A percentile compares a stretch with the other conserved stretches of the same genome.
These are phyloP conservation scores for Papilio demoleus DNA, from an alignment of 2,888 invertebrate genomes.

Conservation along the genomic window DNA sequence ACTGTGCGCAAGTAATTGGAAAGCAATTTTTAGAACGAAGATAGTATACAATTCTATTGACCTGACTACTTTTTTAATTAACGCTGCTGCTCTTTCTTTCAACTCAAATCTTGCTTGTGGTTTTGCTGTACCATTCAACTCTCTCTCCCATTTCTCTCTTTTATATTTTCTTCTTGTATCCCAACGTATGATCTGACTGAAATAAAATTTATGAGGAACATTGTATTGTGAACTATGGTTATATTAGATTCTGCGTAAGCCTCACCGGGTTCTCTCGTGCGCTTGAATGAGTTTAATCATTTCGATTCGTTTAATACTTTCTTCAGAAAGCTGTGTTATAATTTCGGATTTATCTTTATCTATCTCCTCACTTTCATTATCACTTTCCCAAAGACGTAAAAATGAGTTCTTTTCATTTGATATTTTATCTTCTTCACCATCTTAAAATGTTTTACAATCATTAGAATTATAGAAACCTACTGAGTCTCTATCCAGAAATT, in stretches of 20 bases:
- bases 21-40: not conserved
- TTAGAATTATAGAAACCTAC: not conserved
- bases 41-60: too few species aligned
- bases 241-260: too few species aligned
- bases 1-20: too few species aligned
- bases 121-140: constrained; percentile 55
- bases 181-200: constrained; percentile 56
- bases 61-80: constrained; percentile 66
- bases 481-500: too few species aligned
- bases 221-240: too few species aligned
- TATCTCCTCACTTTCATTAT: constrained; percentile 47
- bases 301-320: constrained; percentile 51
- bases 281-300: constrained; percentile 61
- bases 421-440: constrained; percentile 30
- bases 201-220: too few species aligned
- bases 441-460: not conserved
- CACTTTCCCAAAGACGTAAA: constrained; percentile 36
- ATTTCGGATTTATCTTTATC: constrained; percentile 41
- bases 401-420: constrained; percentile 18
- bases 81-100: constrained; percentile 55
- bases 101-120: constrained; percentile 56
- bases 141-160: constrained; percentile 62
- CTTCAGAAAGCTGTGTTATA: constrained; percentile 54
- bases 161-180: constrained; percentile 48
- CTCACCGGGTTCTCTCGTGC: constrained; percentile 66